Percentiles rank a stretch among this genome's conserved stretches.
phyloP scores from a whole-genome alignment of 2,113 vertebrate species.

The Microtus ochrogaster region DNA sequence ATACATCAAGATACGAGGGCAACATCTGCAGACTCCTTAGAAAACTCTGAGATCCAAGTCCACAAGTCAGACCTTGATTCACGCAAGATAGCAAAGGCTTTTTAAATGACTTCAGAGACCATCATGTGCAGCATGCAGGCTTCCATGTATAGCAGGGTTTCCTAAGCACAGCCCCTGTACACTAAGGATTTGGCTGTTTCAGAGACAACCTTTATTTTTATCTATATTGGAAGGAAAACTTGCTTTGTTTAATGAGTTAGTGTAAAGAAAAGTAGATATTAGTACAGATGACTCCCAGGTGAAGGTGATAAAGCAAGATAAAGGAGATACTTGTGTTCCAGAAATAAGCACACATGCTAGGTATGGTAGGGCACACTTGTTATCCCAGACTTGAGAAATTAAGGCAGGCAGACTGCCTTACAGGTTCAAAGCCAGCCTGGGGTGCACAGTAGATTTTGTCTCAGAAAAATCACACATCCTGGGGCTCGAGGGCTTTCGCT shows the following conservation, averaged over 20 bases:
- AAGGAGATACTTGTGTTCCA: not conserved
- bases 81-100: not conserved
- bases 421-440: not conserved
- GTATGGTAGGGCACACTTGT: not conserved
- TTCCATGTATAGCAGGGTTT: not conserved
- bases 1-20: rapidly evolving
- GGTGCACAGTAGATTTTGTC: not conserved
- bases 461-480: not conserved
- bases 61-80: not conserved
- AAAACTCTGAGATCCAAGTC: not conserved
- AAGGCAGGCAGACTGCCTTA: not conserved
- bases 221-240: not conserved
- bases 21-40: not conserved
- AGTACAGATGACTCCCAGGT: not conserved
- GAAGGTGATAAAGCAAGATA: not conserved
- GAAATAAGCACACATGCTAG: not conserved
- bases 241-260: not conserved
- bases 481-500: not conserved
- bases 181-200: not conserved
- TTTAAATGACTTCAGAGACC: not conserved
- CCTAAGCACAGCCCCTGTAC: not conserved
- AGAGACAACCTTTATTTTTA: not conserved
- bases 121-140: not conserved
- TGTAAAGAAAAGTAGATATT: slow-evolving; percentile 13
- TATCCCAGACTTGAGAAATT: not conserved